A percentile compares a stretch with the other conserved stretches of the same genome.
Conservation (phyloP, 2,888 invertebrate genomes). For the Athrips mouffetella region DNA sequence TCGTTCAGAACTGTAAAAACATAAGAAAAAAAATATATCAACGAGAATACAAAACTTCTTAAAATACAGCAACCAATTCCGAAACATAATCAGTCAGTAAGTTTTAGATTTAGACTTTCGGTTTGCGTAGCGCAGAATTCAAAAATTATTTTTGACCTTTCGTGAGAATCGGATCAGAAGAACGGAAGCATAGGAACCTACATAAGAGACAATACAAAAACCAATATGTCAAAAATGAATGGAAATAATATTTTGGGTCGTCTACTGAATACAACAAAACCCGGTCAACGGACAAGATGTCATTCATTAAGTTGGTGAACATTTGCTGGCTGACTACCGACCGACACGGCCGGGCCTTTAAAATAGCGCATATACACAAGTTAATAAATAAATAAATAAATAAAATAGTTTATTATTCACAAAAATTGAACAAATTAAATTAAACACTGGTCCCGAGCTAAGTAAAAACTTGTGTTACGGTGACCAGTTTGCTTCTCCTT, state of each 20-base stretch:
- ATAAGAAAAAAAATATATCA: too few species aligned
- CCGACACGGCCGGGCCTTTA: background rate
- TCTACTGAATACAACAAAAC: background rate
- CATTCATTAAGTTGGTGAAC: background rate
- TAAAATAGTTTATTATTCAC: background rate
- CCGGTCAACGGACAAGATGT: background rate
- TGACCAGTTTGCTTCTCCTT: too few species aligned
- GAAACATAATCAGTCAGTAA: too few species aligned
- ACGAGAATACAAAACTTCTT: too few species aligned
- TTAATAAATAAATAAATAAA: background rate
- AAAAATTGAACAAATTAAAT: background rate
- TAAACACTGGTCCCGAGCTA: too few species aligned
- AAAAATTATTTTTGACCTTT: background rate
- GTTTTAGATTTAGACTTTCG: too few species aligned
- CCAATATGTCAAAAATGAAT: background rate
- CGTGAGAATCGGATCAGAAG: conserved; percentile 1
- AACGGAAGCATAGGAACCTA: background rate
- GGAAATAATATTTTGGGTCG: conserved; percentile 3
- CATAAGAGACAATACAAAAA: background rate
- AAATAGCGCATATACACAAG: background rate
- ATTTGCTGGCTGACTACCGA: background rate
- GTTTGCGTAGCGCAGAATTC: too few species aligned
- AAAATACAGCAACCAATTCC: too few species aligned
- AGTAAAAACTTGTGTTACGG: too few species aligned
- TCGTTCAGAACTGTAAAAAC: too few species aligned